Evolutionary conservation across 2,113 vertebrate genomes (phyloP), one percentile per base, ranked within the genome.

Genomic region (Casuarius casuarius): DNA sequence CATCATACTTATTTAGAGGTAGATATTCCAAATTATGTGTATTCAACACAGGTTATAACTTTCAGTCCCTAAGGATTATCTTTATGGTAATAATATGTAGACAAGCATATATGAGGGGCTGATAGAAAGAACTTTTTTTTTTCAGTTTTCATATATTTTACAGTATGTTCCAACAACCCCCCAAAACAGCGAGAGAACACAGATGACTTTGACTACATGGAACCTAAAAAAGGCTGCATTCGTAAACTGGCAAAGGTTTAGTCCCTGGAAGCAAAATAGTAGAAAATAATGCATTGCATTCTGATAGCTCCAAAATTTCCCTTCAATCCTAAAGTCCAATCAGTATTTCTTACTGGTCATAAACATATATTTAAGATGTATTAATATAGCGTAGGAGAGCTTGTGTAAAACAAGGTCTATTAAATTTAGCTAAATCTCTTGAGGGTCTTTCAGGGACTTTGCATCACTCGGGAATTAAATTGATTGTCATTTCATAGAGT

Each of bases 341-440:
- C 29, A 84, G 86, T 79, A 44, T 76, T 94, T 89, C 79, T 42
- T 68, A 31, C 56, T 31, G 16, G 29, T 31, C 31, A 31, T 78
- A 79, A 92, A 83, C 89, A 74, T 79, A 87, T 92, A 77, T 75
- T 95, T 93, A 81, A 91, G 56, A 75, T 88, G 87, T 78, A 72
- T n/a, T n/a, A 56, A 68, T 94, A 73, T 76, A 95, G 87, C 85
- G 31, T 25, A 94, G 20, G 46, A 92, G 38, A 91, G 51, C 54
- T 85, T 94, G 68, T 62, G 71, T 86, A 91, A 96, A 92, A 85
- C 49, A 83, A 46, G 86, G 72, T 92, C 84, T 89, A 73, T 92
- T 89, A 87, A 77, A 93, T 25, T 63, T 86, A 8, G 28, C 63
- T 78, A 91, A 84, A 90, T 91, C 82, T 59, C 54, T 89, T 91